Evolutionary conservation across 2,888 invertebrate species (phyloP).

Genomic region (Eulithis prunata): DNA sequence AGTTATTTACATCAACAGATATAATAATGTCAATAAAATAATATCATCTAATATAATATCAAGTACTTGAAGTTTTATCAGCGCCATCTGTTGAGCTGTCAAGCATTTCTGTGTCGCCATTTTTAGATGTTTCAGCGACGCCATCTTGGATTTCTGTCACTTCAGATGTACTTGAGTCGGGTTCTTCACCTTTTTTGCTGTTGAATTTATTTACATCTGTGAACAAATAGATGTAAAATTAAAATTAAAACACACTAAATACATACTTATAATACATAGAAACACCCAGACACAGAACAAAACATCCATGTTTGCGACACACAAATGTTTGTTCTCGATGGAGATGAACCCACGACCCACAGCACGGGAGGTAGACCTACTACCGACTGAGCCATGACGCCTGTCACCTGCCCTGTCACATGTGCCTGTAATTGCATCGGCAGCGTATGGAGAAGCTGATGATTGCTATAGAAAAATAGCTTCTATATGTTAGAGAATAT

Average conservation of each 20-base stretch:
- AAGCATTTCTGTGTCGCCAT: conserved; percentile 21
- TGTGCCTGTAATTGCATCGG: too few relatives aligned
- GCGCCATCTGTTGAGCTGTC: conserved; percentile 21
- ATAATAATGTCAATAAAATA: conserved; percentile 33
- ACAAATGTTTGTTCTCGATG: too few relatives aligned
- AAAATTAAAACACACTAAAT: too few relatives aligned
- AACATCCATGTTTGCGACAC: too few relatives aligned
- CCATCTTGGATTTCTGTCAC: conserved; percentile 46
- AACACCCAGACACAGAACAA: too few relatives aligned
- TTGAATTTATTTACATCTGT: conserved; percentile 88
- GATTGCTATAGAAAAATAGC: not conserved
- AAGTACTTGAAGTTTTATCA: conserved; percentile 26
- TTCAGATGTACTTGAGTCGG: conserved; percentile 58
- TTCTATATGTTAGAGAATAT: conserved; percentile 30
- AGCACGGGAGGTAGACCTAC: too few relatives aligned
- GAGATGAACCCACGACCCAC: too few relatives aligned
- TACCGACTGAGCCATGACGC: too few relatives aligned
- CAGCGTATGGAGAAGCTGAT: too few relatives aligned
- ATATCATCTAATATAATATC: conserved; percentile 29
- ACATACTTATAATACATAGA: too few relatives aligned
- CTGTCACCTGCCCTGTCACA: too few relatives aligned
- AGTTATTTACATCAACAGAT: conserved; percentile 1
- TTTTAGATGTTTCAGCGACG: conserved; percentile 5
- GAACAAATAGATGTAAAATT: conserved; percentile 40
- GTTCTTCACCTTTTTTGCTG: conserved; percentile 82